These are phyloP conservation scores for Melospiza melodia DNA, from an alignment of 2,113 vertebrate genomes.

Conservation along the genomic window DNA sequence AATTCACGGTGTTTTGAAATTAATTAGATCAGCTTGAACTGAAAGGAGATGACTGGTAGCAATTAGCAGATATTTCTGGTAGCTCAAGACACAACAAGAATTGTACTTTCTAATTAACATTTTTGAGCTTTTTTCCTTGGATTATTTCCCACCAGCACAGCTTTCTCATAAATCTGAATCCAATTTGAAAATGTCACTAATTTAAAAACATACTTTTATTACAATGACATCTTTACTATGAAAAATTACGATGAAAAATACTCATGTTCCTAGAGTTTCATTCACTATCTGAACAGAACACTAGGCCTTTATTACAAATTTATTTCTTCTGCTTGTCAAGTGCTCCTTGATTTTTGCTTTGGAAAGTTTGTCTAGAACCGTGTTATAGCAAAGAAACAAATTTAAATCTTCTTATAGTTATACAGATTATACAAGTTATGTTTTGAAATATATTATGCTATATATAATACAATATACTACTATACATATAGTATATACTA, in stretches of 20 bases:
- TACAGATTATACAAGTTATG: neutral
- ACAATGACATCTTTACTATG: conserved; percentile 19
- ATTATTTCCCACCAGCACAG: conserved; percentile 44
- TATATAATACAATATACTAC: too few relatives aligned
- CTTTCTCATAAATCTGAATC: conserved; percentile 41
- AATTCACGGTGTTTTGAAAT: conserved; percentile 10
- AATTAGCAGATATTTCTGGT: conserved; percentile 52
- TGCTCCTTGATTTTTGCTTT: neutral
- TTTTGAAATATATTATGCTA: neutral
- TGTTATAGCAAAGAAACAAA: neutral
- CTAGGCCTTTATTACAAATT: neutral
- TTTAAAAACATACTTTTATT: conserved; percentile 30
- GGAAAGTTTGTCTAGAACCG: neutral
- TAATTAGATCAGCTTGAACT: conserved; percentile 21
- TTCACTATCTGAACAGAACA: neutral
- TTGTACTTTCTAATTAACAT: conserved; percentile 45
- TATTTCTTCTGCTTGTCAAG: neutral
- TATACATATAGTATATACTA: too few relatives aligned
- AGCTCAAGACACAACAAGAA: conserved; percentile 26
- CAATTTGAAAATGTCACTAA: conserved; percentile 51
- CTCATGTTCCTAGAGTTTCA: neutral
- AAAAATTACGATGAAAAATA: neutral
- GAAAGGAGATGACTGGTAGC: conserved; percentile 10
- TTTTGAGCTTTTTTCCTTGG: conserved; percentile 19
- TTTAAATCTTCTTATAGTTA: neutral